phyloP scores from a whole-genome alignment of 2,888 invertebrate species.

The Lordiphosa fenestrarum region DNA sequence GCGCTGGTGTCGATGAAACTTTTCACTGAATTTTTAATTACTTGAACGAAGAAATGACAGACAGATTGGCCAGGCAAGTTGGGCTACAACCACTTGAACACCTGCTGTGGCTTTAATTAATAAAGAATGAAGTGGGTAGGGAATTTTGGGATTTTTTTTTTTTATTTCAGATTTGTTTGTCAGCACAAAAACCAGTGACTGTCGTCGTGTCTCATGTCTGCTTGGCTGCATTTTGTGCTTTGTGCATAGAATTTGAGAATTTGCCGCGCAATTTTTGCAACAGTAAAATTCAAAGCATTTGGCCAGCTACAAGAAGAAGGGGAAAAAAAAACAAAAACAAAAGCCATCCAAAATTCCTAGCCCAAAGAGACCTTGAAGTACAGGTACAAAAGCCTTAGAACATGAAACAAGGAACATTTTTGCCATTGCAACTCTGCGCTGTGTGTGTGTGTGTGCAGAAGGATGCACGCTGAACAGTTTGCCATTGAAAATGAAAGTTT shows the following conservation, averaged over 20 bases:
- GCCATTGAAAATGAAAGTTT: constrained; percentile 62
- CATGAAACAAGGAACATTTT: constrained; percentile 28
- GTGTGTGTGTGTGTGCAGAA: neutral
- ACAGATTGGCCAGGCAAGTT: constrained; percentile 47
- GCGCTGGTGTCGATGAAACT: constrained; percentile 5
- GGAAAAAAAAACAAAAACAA: constrained; percentile 43
- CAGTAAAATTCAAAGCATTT: constrained; percentile 59
- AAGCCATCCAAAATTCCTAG: constrained; percentile 40
- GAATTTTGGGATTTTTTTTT: neutral
- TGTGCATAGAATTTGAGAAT: constrained; percentile 56
- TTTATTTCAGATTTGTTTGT: constrained; percentile 14
- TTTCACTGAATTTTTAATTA: constrained; percentile 56
- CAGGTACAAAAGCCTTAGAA: constrained; percentile 14
- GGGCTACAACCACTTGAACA: constrained; percentile 4
- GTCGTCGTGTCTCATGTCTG: constrained; percentile 17
- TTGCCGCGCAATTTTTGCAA: constrained; percentile 58
- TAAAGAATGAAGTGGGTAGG: constrained; percentile 41
- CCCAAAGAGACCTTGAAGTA: constrained; percentile 12
- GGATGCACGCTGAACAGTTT: neutral
- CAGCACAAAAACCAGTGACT: constrained; percentile 40
- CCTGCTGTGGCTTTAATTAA: constrained; percentile 51
- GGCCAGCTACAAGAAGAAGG: constrained; percentile 16
- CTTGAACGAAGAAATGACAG: constrained; percentile 55
- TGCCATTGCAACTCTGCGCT: constrained; percentile 14
- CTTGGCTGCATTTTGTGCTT: constrained; percentile 52